Percentiles rank a stretch among this genome's conserved stretches.
Evolutionary conservation across 2,113 vertebrate species (phyloP).

Genomic region (Rhinoderma darwinii): DNA sequence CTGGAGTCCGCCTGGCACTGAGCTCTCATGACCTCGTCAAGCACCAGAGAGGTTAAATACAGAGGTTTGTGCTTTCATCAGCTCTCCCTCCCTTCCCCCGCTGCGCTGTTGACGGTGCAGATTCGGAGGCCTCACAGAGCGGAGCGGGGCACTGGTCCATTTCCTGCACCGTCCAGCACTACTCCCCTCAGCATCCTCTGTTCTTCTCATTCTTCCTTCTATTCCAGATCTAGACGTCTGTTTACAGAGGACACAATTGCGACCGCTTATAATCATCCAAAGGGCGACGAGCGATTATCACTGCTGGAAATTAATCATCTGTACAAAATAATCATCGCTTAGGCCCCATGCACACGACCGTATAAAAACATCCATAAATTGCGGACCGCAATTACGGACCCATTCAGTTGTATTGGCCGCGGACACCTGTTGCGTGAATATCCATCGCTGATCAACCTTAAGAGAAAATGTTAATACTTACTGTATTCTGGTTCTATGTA

Average conservation of each 20-base stretch:
- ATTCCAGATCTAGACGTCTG: not conserved
- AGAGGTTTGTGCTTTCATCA: constrained; percentile 6
- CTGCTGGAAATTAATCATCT: not conserved
- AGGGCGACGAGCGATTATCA: not conserved
- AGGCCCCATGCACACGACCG: no score
- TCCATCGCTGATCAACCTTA: no score
- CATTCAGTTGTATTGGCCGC: no score
- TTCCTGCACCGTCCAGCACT: not conserved
- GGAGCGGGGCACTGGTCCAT: not conserved
- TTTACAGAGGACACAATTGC: no score
- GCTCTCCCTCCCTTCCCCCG: not conserved
- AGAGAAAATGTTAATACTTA: no score
- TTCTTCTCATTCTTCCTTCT: not conserved
- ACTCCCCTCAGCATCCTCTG: constrained; percentile 18
- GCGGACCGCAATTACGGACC: no score
- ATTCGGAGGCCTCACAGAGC: constrained; percentile 38
- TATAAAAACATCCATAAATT: no score
- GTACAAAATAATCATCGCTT: no score
- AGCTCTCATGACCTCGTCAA: not conserved
- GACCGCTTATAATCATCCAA: no score
- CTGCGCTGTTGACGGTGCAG: constrained; percentile 36
- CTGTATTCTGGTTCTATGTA: no score
- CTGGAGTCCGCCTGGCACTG: not conserved
- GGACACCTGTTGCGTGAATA: no score
- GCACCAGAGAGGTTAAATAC: constrained; percentile 20